Evolutionary conservation across 1,140 invertebrate genomes (phyloP), one percentile per base, ranked within the genome.

Genomic region (Popillia japonica): DNA sequence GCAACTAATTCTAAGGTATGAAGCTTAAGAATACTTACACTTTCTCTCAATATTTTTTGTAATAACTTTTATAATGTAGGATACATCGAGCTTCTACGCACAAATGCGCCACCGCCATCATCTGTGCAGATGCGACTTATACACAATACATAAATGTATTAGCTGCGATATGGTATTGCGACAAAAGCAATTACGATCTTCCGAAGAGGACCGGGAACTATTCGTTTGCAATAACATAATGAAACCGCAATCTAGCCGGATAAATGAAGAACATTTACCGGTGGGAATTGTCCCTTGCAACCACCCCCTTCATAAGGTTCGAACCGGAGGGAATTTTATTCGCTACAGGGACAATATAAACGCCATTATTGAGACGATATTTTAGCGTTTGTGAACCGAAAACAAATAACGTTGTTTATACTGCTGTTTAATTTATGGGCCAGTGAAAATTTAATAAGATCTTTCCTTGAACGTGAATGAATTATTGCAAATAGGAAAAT

Each of bases 301-400:
- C 27, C 61, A 23, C 22, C 61, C 61, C 22, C 61, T 68, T 68
- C 3, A 68, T 68, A 34, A 68, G 61, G 9, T 68, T 14, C 3
- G 27, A 68, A 34, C 20, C 10, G 61, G 20, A 22, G 22, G 17
- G 22, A 34, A 22, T 68, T 68, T 68, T 68, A 68, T 68, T 68
- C 22, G 22, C 22, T 22, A 8, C 48, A n/a, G 61, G 22, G 61
- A 68, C 61, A 68, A 68, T 68, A 68, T 68, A 68, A 68, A 68
- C 61, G 61, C 61, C 61, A 68, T 68, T 68, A 68, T 68, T 68
- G 61, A 22, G 61, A 14, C 61, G 61, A 68, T 68, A 68, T 68
- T 68, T 27, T 34, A 68, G 10, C 17, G 61, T 27, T 34, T 68
- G 61, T 34, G 61, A 22, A 68, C 22, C 22, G 0, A 48, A 14